Base-by-base conservation (phyloP, 2,888 invertebrate genomes). In the Pogonocherus hispidulus region DNA sequence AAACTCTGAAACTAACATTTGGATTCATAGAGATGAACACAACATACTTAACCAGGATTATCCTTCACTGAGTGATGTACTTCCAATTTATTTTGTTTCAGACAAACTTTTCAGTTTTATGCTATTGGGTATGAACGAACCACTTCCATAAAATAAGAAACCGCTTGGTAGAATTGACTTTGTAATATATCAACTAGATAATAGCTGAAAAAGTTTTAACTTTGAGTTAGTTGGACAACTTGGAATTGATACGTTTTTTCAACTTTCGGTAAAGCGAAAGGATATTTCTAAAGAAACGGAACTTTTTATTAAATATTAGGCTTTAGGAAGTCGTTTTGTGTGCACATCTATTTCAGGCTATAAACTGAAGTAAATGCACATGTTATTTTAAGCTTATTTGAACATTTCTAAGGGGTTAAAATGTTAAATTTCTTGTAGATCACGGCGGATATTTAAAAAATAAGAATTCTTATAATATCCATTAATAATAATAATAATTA, bases 161-260 rank as follows among this genome's bases (percentile, higher is more conserved):
- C 16, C 27, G 16, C 52, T 27, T 32, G 19, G 2, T 32, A 6
- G 18, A 35, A 54, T 11, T 54, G 23, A 63, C 54, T 23, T 44
- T 54, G 19, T 52, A 20, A 44, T 63, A 27, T 37, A 52, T 44
- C 44, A 41, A 37, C 37, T 18, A 51, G 20, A 11, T 22, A 62
- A 41, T 56, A 14, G n/a, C 16, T 11, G 14, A 14, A 16, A 37
- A 22, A 51, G 22, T 9, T 62, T 32, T 18, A 52, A 52, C 8
- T 18, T n/a, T 32, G 9, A 27, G 27, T 52, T 35, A 52, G 11
- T 52, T 52, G 52, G 52, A 52, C 52, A 52, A 32, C 18, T 52
- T 52, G 11, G 41, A 41, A 41, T 41, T 9, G 41, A 41, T 41
- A 41, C 16, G 41, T 41, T 41, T 41, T 41, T 41, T 41, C 41